Evolutionary conservation across 2,888 invertebrate genomes (phyloP).

Genomic region (Alviniconcha strummeri): DNA sequence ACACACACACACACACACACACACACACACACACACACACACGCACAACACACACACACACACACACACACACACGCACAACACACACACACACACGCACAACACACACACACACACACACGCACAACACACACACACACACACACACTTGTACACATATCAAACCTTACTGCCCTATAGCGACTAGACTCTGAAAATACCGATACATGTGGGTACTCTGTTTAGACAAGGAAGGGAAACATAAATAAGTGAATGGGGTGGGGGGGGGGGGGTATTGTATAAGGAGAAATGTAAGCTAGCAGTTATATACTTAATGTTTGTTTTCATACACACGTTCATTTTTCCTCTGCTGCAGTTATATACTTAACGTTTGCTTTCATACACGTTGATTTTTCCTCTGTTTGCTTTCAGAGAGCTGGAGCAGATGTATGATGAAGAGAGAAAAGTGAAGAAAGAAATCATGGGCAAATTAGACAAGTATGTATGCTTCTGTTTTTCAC

Average conservation of each 20-base stretch:
- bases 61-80: neutral
- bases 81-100: neutral
- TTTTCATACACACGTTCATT: too few relatives aligned
- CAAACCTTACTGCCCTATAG: too few relatives aligned
- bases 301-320: too few relatives aligned
- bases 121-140: neutral
- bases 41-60: neutral
- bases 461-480: slow-evolving; percentile 64
- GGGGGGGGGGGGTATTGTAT: too few relatives aligned
- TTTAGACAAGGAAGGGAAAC: too few relatives aligned
- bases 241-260: too few relatives aligned
- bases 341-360: too few relatives aligned
- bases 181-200: too few relatives aligned
- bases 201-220: too few relatives aligned
- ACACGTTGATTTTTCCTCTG: neutral
- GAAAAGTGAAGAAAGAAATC: slow-evolving; percentile 55
- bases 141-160: neutral
- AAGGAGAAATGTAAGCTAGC: too few relatives aligned
- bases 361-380: neutral
- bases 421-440: slow-evolving; percentile 66
- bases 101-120: neutral
- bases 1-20: neutral
- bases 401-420: slow-evolving; percentile 63
- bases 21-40: neutral
- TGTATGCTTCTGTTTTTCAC: slow-evolving; percentile 31